phyloP scores from a whole-genome alignment of 2,797 vertebrate genomes.

The Anableps anableps region DNA sequence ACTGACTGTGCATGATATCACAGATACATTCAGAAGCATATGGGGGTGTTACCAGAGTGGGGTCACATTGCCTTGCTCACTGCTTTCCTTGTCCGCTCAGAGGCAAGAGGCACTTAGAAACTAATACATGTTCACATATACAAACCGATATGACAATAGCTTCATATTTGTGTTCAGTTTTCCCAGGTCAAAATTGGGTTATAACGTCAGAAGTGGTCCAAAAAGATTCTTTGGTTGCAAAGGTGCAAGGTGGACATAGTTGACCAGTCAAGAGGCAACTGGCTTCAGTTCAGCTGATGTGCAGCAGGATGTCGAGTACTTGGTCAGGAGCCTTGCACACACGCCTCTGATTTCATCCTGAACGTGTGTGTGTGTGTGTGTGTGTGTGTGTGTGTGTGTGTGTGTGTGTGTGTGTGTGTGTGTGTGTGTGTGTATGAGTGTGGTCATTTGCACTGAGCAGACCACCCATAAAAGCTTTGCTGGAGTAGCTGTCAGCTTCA shows the following conservation, averaged over 20 bases:
- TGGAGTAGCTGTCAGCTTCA: slow-evolving; percentile 46
- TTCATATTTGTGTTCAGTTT: slow-evolving; percentile 64
- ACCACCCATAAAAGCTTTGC: slow-evolving; percentile 35
- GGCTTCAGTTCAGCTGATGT: slow-evolving; percentile 47
- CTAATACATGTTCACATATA: slow-evolving; percentile 85
- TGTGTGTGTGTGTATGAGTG: slow-evolving; percentile 23
- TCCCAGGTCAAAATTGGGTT: slow-evolving; percentile 78
- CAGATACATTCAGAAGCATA: slow-evolving; percentile 91
- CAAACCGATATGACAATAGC: slow-evolving; percentile 85
- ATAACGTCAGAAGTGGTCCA: slow-evolving; percentile 76
- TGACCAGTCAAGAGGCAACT: slow-evolving; percentile 50
- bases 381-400: slow-evolving; percentile 24
- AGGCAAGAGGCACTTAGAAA: slow-evolving; percentile 95
- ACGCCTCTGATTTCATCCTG: slow-evolving; percentile 30
- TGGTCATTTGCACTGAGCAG: slow-evolving; percentile 24
- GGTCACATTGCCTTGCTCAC: slow-evolving; percentile 71
- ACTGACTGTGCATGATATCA: slow-evolving; percentile 69
- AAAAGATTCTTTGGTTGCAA: slow-evolving; percentile 94
- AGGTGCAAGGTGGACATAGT: slow-evolving; percentile 66
- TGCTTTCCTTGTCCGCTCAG: slow-evolving; percentile 81
- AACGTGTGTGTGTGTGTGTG: slow-evolving; percentile 19
- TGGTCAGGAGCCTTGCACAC: slow-evolving; percentile 28
- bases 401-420: slow-evolving; percentile 17
- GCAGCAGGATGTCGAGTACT: slow-evolving; percentile 29
- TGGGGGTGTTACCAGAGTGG: slow-evolving; percentile 79